Base-by-base conservation (phyloP, 2,797 vertebrate species). In the Rhincodon typus region DNA sequence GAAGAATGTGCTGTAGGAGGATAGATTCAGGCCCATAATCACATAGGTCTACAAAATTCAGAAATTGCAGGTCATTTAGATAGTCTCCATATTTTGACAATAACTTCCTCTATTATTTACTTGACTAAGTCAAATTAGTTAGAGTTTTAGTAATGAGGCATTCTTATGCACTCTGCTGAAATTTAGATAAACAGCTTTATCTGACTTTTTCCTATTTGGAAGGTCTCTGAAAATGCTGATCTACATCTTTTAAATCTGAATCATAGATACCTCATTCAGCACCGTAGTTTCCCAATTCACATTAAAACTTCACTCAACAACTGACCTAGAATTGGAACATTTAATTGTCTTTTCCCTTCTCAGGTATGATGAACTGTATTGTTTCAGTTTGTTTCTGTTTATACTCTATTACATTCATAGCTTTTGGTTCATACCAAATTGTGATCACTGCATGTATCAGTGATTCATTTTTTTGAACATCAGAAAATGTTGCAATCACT, bases 11-110 rank as follows among this genome's bases (percentile, higher is more conserved):
- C 3, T 91, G 96, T 97, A 97, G 95, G 94, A 84, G 0, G 13
- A 67, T 86, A 96, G 82, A 67, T 74, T 96, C 96, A 96, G 97
- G 42, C 97, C 96, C 72, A 97, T 96, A 27, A 97, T 72, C 70
- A 97, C 91, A 88, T 97, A 97, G 93, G 97, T 97, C 97, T 97
- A 96, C 77, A 84, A 77, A 57, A 66, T 66, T 66, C 17, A 88
- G 17, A 91, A n/a, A 8, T 91, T 15, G 5, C 57, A 91, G 15
- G 66, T 91, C 34, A 91, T 21, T 91, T 91, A 66, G 66, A 34
- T 91, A 66, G n/a, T 66, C 30, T 88, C 86, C 57, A 50, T 13
- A 17, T 34, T 57, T 53, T 30, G 27, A 27, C 53, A 53, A n/a
- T 53, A 57, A 88, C 27, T 57, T 88, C 27, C 84, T 87, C 50